Evolutionary conservation across 2,888 invertebrate genomes (phyloP).

Genomic region (Spilosoma lubricipeda): DNA sequence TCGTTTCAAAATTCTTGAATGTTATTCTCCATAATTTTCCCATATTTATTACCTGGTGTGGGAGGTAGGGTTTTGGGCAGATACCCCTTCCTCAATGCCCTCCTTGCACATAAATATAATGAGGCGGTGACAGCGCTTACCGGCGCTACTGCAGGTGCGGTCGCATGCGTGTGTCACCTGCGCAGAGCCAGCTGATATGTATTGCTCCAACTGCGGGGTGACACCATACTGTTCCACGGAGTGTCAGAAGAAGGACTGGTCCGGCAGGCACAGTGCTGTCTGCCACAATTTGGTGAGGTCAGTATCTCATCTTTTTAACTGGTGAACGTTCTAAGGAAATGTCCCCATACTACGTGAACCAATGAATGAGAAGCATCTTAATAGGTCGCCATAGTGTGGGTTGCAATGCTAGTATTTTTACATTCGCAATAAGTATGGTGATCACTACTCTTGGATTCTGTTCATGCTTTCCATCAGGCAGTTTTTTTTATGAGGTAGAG

Average conservation of each 20-base stretch:
- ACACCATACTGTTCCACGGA: constrained; percentile 72
- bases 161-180: constrained; percentile 67
- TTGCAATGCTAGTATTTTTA: too few relatives aligned
- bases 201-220: constrained; percentile 71
- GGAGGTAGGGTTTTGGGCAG: neutral
- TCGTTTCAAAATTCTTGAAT: too few relatives aligned
- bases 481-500: too few relatives aligned
- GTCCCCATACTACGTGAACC: too few relatives aligned
- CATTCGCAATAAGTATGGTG: too few relatives aligned
- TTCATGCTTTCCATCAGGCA: too few relatives aligned
- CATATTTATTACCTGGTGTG: neutral
- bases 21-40: too few relatives aligned
- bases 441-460: too few relatives aligned
- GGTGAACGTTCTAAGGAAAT: too few relatives aligned
- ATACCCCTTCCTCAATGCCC: neutral
- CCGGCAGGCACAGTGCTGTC: constrained; percentile 61
- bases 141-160: constrained; percentile 62
- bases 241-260: constrained; percentile 75
- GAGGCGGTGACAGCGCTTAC: constrained; percentile 32
- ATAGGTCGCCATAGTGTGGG: too few relatives aligned
- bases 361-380: too few relatives aligned
- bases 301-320: constrained; percentile 30
- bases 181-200: constrained; percentile 59
- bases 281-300: constrained; percentile 74
- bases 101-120: constrained; percentile 16